Base-by-base conservation (phyloP, 2,797 vertebrate species). In the Phalanger gymnotis region DNA sequence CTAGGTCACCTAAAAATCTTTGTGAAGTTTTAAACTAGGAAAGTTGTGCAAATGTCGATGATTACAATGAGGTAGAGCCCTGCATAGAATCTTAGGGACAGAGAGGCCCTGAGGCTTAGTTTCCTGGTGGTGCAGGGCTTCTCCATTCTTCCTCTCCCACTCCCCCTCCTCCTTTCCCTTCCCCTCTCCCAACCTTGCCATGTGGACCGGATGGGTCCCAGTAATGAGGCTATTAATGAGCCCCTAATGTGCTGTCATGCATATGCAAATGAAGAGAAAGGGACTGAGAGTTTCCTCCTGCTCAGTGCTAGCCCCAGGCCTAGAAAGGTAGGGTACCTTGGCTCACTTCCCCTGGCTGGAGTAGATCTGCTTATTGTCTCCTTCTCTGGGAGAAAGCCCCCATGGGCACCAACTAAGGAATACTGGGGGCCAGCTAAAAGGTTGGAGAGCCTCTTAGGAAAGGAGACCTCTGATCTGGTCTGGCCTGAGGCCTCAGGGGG, bases 201-300 rank as follows among this genome's bases (percentile, higher is more conserved):
- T 51, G 73, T 93, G 66, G 91, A 40, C 56, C 52, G 54, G 92
- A 47, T 95, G 93, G 93, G 91, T 87, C 66, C 95, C 93, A 53
- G 94, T 97, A 95, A 96, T 97, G 96, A 98, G 94, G 93, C 53
- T 92, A 93, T 94, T 97, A 94, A 97, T 92, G 96, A 97, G 96
- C 89, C 94, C 92, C 91, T 96, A 95, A 94, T 95, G 93, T 95
- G 95, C 53, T 96, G n/a, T 90, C 92, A 96, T 0, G 22, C 91
- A 57, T 94, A 93, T 97, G 94, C 95, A 97, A 95, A 96, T 51
- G 54, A 97, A 58, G 19, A 5, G 66, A 25, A n/a, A 30, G 40
- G 54, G 90, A 27, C 55, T 30, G 25, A 92, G 92, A 81, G 66
- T 81, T 81, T n/a, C 40, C n/a, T 81, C 66, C 0, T 9, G 19